Conservation (phyloP, 2,797 vertebrate genomes). For the Basileuterus tristriatus region DNA sequence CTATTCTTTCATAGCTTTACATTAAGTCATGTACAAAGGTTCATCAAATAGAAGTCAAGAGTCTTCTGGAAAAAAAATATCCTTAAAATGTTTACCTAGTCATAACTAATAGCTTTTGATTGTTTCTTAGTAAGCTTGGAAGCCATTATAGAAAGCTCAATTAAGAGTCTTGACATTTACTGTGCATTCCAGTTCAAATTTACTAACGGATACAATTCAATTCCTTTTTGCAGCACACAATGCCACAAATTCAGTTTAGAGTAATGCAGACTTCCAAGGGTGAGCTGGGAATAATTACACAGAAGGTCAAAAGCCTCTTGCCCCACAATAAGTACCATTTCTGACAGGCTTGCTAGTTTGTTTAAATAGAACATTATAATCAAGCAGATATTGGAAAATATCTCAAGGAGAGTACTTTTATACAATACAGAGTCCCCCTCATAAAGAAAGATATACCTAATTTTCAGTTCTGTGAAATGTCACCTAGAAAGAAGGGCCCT, state of each 20-base stretch:
- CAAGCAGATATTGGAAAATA: constrained; percentile 33
- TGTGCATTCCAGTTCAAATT: constrained; percentile 73
- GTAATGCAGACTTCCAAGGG: constrained; percentile 69
- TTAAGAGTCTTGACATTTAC: constrained; percentile 81
- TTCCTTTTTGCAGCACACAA: constrained; percentile 63
- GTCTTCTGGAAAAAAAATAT: constrained; percentile 63
- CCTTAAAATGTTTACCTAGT: constrained; percentile 78
- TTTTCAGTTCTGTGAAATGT: neutral
- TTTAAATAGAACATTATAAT: constrained; percentile 47
- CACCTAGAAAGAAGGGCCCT: neutral
- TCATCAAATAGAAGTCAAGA: constrained; percentile 73
- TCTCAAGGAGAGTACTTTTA: constrained; percentile 35
- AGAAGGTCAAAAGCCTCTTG: constrained; percentile 77
- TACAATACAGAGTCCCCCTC: neutral
- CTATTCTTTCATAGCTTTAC: constrained; percentile 70
- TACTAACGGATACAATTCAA: constrained; percentile 73
- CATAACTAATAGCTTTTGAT: constrained; percentile 79
- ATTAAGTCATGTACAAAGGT: constrained; percentile 60
- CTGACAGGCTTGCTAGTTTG: constrained; percentile 61
- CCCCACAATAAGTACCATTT: constrained; percentile 65
- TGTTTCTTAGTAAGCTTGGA: constrained; percentile 75
- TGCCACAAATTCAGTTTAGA: constrained; percentile 69
- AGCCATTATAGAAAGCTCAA: constrained; percentile 73
- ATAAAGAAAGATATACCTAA: constrained; percentile 1
- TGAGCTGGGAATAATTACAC: constrained; percentile 72